A percentile compares a stretch with the other conserved stretches of the same genome.
These are phyloP conservation scores for Himalopsyche japonica DNA, from an alignment of 2,888 invertebrate genomes.

Conservation along the genomic window DNA sequence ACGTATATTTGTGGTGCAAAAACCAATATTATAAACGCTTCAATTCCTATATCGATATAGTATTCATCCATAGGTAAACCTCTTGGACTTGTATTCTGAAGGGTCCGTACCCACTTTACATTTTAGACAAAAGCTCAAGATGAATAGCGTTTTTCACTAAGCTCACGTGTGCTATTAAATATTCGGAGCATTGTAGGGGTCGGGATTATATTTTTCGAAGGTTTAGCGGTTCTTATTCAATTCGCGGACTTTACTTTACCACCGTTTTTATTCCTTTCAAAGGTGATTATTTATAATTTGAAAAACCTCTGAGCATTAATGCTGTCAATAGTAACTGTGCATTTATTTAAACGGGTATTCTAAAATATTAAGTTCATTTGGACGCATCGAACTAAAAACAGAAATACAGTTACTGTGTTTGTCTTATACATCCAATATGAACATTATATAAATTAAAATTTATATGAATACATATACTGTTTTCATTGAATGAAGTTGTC, in stretches of 20 bases:
- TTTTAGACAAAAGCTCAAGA: constrained; percentile 23
- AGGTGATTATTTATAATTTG: not conserved
- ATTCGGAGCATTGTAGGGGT: constrained; percentile 8
- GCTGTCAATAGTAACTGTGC: not conserved
- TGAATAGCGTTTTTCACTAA: constrained; percentile 13
- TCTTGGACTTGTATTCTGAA: not conserved
- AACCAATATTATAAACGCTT: constrained; percentile 18
- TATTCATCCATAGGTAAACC: constrained; percentile 16
- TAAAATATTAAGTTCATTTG: no score
- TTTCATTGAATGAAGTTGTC: no score
- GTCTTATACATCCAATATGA: no score
- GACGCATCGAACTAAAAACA: no score
- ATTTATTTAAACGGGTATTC: not conserved
- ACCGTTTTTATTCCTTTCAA: not conserved
- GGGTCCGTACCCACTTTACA: constrained; percentile 14
- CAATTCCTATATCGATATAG: constrained; percentile 8
- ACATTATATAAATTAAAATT: no score
- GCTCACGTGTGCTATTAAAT: constrained; percentile 17
- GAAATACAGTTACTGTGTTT: no score
- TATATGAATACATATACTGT: no score
- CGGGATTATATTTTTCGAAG: constrained; percentile 11
- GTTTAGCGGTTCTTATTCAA: not conserved
- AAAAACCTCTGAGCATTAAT: not conserved
- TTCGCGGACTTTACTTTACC: not conserved
- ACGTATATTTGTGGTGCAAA: not conserved